These are phyloP conservation scores for Emydura subglobosa DNA, from an alignment of 2,113 vertebrate genomes.

Conservation along the genomic window DNA sequence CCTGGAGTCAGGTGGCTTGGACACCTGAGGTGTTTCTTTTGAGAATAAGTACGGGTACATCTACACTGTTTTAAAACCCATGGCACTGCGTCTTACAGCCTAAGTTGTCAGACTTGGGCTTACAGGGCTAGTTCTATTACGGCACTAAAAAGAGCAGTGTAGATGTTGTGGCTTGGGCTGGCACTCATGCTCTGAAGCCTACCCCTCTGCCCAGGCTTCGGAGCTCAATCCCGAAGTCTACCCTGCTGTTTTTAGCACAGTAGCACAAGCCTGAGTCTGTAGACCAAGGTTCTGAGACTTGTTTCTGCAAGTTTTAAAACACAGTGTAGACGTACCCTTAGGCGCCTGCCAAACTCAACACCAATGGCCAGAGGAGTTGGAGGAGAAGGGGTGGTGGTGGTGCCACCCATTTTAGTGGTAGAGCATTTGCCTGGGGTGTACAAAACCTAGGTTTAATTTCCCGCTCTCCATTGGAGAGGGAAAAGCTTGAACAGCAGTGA, in stretches of 20 bases:
- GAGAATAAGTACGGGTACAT: neutral
- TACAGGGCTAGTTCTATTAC: neutral
- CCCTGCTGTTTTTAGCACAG: neutral
- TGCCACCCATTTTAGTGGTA: neutral
- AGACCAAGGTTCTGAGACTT: neutral
- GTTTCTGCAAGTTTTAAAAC: neutral
- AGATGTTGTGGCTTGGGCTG: neutral
- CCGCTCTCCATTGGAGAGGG: too few relatives aligned
- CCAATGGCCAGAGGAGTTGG: neutral
- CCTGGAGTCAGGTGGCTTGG: neutral
- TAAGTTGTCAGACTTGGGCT: neutral
- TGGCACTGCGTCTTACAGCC: neutral
- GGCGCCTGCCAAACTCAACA: neutral
- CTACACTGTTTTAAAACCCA: neutral
- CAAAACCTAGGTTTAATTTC: too few relatives aligned
- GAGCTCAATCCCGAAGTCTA: neutral
- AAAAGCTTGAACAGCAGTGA: too few relatives aligned
- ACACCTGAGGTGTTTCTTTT: neutral
- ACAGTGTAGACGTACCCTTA: neutral
- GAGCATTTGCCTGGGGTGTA: too few relatives aligned
- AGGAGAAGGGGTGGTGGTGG: neutral
- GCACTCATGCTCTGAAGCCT: neutral
- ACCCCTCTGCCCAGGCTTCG: neutral
- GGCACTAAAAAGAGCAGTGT: neutral
- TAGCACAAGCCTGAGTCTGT: neutral